phyloP scores from a whole-genome alignment of 2,113 vertebrate species.

The Heteronetta atricapilla region DNA sequence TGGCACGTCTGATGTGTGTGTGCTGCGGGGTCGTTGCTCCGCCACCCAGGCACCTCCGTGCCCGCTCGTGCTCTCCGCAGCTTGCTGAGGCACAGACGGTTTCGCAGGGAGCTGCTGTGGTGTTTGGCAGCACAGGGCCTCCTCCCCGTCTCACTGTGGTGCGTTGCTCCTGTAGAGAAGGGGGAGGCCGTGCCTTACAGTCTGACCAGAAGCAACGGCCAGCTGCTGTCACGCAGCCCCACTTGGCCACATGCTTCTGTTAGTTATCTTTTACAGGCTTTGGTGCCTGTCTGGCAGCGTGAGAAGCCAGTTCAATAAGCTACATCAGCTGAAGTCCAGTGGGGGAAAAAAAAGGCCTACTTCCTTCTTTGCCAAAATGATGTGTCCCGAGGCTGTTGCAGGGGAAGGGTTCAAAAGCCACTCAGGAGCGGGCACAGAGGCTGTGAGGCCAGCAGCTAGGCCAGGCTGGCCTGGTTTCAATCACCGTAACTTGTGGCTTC shows the following conservation, averaged over 20 bases:
- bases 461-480: not conserved
- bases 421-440: not conserved
- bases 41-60: accelerated
- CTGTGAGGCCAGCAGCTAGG: not conserved
- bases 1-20: accelerated
- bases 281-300: not conserved
- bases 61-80: accelerated
- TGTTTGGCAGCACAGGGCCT: accelerated
- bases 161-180: not conserved
- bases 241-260: not conserved
- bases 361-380: accelerated
- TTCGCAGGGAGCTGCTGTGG: not conserved
- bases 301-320: not conserved
- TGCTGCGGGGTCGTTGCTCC: accelerated
- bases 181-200: not conserved
- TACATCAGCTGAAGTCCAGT: not conserved
- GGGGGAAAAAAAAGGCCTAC: not conserved
- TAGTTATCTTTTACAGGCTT: not conserved
- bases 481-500: conserved; percentile 19
- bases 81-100: accelerated
- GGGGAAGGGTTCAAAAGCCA: not conserved
- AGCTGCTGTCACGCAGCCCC: accelerated
- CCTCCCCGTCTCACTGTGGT: accelerated
- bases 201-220: not conserved
- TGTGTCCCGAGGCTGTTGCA: not conserved